Evolutionary conservation across 2,113 vertebrate genomes (phyloP), one percentile per base, ranked within the genome.

Genomic region (Turdus rufiventris): DNA sequence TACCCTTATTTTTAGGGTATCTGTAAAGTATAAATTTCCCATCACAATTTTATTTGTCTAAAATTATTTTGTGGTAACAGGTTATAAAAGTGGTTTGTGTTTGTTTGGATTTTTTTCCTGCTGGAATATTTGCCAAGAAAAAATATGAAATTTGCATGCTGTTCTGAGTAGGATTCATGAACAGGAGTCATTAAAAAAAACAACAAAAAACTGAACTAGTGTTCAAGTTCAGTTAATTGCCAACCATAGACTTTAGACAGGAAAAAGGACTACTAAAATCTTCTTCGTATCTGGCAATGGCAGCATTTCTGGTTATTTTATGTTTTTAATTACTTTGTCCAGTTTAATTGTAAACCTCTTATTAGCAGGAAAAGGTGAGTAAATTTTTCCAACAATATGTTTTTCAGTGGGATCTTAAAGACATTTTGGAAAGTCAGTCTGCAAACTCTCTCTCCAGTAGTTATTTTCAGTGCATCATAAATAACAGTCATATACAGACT

Each of bases 211-310:
- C 20, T 76, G 53, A 82, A 70, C 54, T 36, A 38, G 19, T 61
- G 14, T 70, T 92, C 62, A 47, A 5, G 82, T 62, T 58, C 88
- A 89, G 31, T 73, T 93, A 96, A 93, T 87, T 85, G 75, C 23
- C 45, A 92, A 29, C 50, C 33, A 58, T 16, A 47, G 54, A 62
- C 40, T 81, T 91, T 81, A 57, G 65, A 17, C 4, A 74, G 66
- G 45, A 71, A 34, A 81, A 91, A 80, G 14, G 42, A 78, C 31
- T 84, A 16, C 60, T 81, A 61, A 71, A 84, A 31, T 38, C 21
- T 77, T 83, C 68, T 85, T 75, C 87, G 42, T 54, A 93, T 72
- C 54, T 95, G 87, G 89, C 81, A 93, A 58, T 79, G 42, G 28
- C 53, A 68, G 24, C 3, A 8, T 79, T 85, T 61, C 40, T 94